phyloP scores from a whole-genome alignment of 2,113 vertebrate genomes.

The Neodontobutis hainanensis region DNA sequence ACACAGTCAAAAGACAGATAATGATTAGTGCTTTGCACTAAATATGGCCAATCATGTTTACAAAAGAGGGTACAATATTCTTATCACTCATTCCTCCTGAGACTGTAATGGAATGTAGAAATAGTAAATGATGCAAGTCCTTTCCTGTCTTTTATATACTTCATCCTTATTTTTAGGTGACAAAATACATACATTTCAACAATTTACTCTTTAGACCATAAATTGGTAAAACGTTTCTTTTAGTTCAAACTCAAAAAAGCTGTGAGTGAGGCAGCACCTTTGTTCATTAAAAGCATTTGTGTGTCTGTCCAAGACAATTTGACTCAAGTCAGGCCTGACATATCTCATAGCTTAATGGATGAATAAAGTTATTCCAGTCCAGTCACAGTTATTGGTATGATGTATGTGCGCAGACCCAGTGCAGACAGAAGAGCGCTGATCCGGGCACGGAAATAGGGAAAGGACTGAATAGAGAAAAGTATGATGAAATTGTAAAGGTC shows the following conservation, averaged over 20 bases:
- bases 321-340: conserved; percentile 30
- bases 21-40: background rate
- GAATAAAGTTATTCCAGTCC: conserved; percentile 66
- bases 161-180: conserved; percentile 31
- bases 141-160: conserved; percentile 49
- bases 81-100: conserved; percentile 65
- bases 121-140: conserved; percentile 60
- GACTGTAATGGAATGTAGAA: conserved; percentile 69
- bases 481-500: conserved; percentile 1
- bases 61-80: conserved; percentile 43
- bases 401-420: conserved; percentile 52
- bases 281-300: no score
- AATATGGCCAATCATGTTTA: conserved; percentile 25
- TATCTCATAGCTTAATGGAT: conserved; percentile 57
- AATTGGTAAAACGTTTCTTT: no score
- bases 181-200: background rate
- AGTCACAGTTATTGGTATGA: conserved; percentile 60
- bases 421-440: conserved; percentile 9
- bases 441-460: conserved; percentile 1
- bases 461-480: conserved; percentile 12
- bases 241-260: no score
- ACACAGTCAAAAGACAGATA: conserved; percentile 1
- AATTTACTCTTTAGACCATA: no score
- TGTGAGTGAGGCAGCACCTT: no score
- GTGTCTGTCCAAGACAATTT: background rate